Evolutionary conservation across 1,140 invertebrate genomes (phyloP).

Genomic region (Papilio xuthus): DNA sequence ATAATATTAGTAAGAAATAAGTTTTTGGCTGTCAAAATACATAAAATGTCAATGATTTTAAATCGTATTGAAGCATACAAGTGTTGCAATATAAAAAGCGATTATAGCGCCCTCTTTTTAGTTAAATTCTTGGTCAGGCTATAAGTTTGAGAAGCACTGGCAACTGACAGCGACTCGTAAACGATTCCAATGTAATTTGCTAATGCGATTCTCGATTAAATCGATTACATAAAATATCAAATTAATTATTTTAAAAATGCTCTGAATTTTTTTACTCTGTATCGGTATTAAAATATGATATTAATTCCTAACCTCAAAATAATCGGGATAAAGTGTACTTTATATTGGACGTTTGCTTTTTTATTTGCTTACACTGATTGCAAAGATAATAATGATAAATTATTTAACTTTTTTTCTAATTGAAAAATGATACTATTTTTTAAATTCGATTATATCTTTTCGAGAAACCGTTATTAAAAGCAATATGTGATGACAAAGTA

Average conservation of each 20-base stretch:
- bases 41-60: no score
- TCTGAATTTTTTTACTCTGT: constrained; percentile 15
- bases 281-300: constrained; percentile 20
- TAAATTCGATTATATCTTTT: background rate
- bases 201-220: background rate
- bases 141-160: background rate
- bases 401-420: constrained; percentile 25
- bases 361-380: background rate
- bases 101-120: background rate
- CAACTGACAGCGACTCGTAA: background rate
- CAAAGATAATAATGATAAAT: background rate
- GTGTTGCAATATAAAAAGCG: background rate
- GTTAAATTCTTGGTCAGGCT: background rate
- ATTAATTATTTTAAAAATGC: constrained; percentile 23
- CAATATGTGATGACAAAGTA: background rate
- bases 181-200: constrained; percentile 11
- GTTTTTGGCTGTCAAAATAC: no score
- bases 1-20: no score
- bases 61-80: no score
- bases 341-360: background rate
- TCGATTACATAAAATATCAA: constrained; percentile 13
- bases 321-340: constrained; percentile 8
- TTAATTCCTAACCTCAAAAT: constrained; percentile 1
- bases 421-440: constrained; percentile 20
- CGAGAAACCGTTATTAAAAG: background rate